Conservation (phyloP, 92 coral and sea anemone species). For the Micromussa lordhowensis region DNA sequence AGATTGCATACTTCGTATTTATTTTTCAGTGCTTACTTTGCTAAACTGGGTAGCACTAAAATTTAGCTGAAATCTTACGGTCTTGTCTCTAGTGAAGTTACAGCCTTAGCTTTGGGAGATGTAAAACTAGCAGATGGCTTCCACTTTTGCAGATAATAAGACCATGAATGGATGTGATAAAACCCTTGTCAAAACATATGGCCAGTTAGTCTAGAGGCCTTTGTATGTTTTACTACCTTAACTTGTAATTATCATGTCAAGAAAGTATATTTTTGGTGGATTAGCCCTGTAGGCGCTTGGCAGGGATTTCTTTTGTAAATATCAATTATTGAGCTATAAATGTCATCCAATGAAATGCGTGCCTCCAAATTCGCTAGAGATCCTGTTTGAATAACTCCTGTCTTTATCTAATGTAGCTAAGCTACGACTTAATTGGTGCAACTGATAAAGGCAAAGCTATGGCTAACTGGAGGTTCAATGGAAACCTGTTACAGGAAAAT, state of each 20-base stretch:
- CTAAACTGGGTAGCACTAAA: not conserved
- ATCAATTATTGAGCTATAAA: conserved; percentile 29
- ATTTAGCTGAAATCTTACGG: not conserved
- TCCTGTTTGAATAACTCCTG: conserved; percentile 1
- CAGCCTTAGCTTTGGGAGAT: conserved; percentile 2
- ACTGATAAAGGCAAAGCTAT: not conserved
- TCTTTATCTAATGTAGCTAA: not conserved
- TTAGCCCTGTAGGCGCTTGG: conserved; percentile 32
- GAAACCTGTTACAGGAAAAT: not conserved
- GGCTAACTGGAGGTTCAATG: not conserved
- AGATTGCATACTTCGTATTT: not conserved
- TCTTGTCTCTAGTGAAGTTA: not conserved
- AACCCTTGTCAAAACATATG: conserved; percentile 26
- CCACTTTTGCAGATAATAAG: not conserved
- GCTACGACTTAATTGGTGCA: not conserved
- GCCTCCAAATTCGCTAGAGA: not conserved
- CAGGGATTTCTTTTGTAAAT: conserved; percentile 36
- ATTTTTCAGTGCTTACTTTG: not conserved
- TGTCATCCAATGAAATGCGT: conserved; percentile 30
- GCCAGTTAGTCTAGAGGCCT: conserved; percentile 6
- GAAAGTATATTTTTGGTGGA: conserved; percentile 23
- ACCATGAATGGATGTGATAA: conserved; percentile 1
- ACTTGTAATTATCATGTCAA: conserved; percentile 28
- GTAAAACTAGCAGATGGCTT: conserved; percentile 23
- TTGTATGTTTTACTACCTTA: conserved; percentile 23